These are phyloP conservation scores for Leptoclinus maculatus DNA, from an alignment of 2,797 vertebrate genomes.

Conservation along the genomic window DNA sequence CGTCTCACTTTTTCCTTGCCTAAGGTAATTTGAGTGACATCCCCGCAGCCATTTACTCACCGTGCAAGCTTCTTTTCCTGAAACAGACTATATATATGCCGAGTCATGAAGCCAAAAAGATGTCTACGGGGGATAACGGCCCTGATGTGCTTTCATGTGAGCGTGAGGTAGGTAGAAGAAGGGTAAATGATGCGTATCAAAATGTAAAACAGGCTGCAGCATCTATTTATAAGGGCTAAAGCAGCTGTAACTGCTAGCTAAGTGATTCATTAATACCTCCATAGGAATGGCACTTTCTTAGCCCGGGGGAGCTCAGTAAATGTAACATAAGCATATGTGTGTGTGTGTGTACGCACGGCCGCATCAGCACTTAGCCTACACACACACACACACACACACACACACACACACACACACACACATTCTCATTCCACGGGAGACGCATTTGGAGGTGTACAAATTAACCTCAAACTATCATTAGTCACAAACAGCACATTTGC, in stretches of 20 bases:
- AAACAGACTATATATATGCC: neutral
- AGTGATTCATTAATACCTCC: slow-evolving; percentile 73
- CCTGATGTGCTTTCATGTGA: slow-evolving; percentile 17
- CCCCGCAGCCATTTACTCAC: neutral
- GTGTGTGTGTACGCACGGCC: slow-evolving; percentile 14
- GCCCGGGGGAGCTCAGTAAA: slow-evolving; percentile 60
- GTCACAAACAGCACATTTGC: slow-evolving; percentile 68
- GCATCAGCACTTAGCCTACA: slow-evolving; percentile 3
- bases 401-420: slow-evolving; percentile 36
- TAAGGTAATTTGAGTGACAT: neutral
- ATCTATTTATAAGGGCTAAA: slow-evolving; percentile 69
- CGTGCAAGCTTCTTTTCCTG: neutral
- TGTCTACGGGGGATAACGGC: slow-evolving; percentile 1
- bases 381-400: slow-evolving; percentile 35
- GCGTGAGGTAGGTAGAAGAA: slow-evolving; percentile 19
- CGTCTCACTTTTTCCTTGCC: neutral
- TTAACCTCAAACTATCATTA: slow-evolving; percentile 77
- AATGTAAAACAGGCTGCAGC: slow-evolving; percentile 52
- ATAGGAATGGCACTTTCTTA: slow-evolving; percentile 53
- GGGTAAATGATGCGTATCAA: slow-evolving; percentile 49
- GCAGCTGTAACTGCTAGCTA: slow-evolving; percentile 69
- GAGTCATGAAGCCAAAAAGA: slow-evolving; percentile 13
- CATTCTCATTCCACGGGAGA: slow-evolving; percentile 56
- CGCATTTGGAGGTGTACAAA: slow-evolving; percentile 68
- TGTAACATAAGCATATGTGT: slow-evolving; percentile 58